Conservation (phyloP, 2,797 vertebrate species). For the Siniperca scherzeri region DNA sequence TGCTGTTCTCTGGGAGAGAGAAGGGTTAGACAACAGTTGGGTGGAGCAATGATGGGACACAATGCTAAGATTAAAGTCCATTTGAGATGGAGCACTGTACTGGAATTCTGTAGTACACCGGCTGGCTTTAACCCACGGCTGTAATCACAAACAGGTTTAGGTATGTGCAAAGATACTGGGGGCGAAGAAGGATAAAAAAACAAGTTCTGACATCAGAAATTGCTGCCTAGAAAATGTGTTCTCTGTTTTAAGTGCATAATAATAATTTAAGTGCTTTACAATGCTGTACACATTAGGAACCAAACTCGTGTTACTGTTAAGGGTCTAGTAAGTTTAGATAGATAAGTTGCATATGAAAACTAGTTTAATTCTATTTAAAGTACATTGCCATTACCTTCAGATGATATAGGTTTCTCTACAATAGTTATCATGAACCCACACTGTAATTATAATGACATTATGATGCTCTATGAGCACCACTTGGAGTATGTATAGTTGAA, state of each 20-base stretch:
- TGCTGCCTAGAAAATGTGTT: neutral
- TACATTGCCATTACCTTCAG: neutral
- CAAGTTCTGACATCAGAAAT: neutral
- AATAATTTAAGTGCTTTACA: neutral
- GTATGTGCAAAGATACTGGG: neutral
- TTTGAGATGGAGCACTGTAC: neutral
- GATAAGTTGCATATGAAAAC: too few relatives aligned
- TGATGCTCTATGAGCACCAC: neutral
- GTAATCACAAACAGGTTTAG: conserved; percentile 20
- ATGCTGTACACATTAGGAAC: neutral
- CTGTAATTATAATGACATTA: neutral
- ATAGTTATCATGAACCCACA: neutral
- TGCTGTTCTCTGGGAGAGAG: conserved; percentile 42
- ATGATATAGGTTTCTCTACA: neutral
- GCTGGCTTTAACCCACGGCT: conserved; percentile 31
- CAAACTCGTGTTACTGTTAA: neutral
- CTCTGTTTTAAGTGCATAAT: neutral
- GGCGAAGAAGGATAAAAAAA: neutral
- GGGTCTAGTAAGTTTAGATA: neutral
- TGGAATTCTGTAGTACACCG: conserved; percentile 23
- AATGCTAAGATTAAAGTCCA: conserved; percentile 38
- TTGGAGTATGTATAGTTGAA: neutral
- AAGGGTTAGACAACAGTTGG: conserved; percentile 63
- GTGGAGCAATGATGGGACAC: conserved; percentile 36
- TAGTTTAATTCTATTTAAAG: neutral